Base-by-base conservation (phyloP, 2,797 vertebrate genomes). In the Coccyzus lansbergi region DNA sequence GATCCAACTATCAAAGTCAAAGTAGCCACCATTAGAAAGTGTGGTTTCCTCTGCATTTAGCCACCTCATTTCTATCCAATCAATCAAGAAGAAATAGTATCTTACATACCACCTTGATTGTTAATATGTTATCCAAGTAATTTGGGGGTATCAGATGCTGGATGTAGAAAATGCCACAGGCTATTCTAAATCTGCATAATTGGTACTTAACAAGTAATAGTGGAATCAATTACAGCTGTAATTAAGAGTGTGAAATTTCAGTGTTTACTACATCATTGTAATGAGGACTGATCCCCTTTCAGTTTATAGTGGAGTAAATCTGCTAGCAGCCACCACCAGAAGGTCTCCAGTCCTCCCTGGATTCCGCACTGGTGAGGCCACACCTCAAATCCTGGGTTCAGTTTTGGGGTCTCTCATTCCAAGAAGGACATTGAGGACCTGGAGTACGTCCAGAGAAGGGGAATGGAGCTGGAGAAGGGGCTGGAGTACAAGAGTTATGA, bases 131-230 rank as follows among this genome's bases (percentile, higher is more conserved):
- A 38, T 38, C 53, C 4, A 8, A 72, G 81, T 7, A 11, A 70
- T 83, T 91, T 10, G n/a, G 78, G 25, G 81, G 51, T 42, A 9
- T 91, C 60, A 60, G 1, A 64, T 16, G 69, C 64, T 83, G 75
- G 59, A 9, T 64, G 8, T 0, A 77, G 52, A 81, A 77, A 74
- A 53, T 26, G 78, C 94, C 68, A 85, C 17, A 34, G 88, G 92
- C 88, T 80, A 28, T 6, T 59, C 68, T 56, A 70, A 94, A 92
- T 86, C 90, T 90, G 40, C 70, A 79, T 90, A 92, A 93, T 86
- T 71, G 67, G 60, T 72, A 49, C 67, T 93, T 86, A 85, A 70
- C 46, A 42, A 88, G 34, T 34, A 63, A 52, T 38, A 42, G 79
- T 55, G 69, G 76, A 44, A 75, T 78, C 49, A 15, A 71, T 80